Percentiles rank a stretch among this genome's conserved stretches.
Evolutionary conservation across 2,113 vertebrate species (phyloP).

Genomic region (Pimephales promelas): DNA sequence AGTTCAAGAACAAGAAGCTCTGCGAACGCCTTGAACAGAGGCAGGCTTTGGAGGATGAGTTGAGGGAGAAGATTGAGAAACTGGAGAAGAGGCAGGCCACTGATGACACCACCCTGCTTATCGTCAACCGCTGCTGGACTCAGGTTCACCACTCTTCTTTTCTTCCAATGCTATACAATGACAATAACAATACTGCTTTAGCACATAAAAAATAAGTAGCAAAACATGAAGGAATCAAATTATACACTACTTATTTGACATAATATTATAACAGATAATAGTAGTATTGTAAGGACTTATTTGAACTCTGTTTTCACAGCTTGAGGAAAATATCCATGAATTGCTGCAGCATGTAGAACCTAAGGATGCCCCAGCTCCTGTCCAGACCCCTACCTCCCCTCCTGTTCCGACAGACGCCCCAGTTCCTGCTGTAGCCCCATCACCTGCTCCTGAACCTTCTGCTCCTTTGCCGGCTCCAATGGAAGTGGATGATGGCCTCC

Average conservation of each 20-base stretch:
- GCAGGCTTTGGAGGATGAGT: constrained; percentile 89
- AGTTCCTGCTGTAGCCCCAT: constrained; percentile 4
- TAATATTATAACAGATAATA: neutral
- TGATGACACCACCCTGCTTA: constrained; percentile 88
- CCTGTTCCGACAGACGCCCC: constrained; percentile 53
- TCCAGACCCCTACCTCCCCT: constrained; percentile 61
- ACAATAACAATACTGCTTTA: neutral
- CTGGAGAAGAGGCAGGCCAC: constrained; percentile 93
- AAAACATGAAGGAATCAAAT: neutral
- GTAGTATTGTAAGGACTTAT: neutral
- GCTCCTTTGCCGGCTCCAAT: constrained; percentile 19
- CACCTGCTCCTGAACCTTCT: constrained; percentile 34
- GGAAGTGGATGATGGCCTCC: constrained; percentile 48
- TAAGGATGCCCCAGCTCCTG: constrained; percentile 58
- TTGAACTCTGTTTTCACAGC: constrained; percentile 65
- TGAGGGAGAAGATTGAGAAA: constrained; percentile 92
- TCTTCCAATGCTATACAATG: neutral
- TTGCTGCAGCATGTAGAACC: constrained; percentile 80
- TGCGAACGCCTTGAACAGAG: constrained; percentile 89
- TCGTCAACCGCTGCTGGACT: constrained; percentile 92
- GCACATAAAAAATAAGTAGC: neutral
- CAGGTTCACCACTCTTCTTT: constrained; percentile 72
- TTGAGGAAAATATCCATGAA: constrained; percentile 84
- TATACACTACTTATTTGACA: neutral
- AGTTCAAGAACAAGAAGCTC: constrained; percentile 95